Percentiles rank a stretch among this genome's conserved stretches.
Conservation (phyloP, 2,888 invertebrate genomes). For the Chrysina gloriosa region DNA sequence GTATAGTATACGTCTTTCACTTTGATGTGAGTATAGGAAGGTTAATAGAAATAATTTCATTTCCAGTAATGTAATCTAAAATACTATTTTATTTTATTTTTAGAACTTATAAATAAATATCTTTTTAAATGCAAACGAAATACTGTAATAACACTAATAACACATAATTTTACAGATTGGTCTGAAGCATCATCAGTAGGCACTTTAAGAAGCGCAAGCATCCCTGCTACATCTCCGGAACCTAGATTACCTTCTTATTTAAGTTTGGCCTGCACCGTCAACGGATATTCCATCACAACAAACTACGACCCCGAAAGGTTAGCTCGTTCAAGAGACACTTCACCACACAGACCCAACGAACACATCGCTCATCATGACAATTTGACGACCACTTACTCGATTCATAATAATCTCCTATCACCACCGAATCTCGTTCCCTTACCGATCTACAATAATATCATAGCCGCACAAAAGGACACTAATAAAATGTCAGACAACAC, state of each 20-base stretch:
- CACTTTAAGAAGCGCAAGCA: slow-evolving; percentile 67
- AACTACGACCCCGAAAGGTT: slow-evolving; percentile 84
- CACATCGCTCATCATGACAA: slow-evolving; percentile 42
- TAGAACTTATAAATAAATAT: no score
- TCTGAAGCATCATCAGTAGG: slow-evolving; percentile 66
- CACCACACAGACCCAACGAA: slow-evolving; percentile 70
- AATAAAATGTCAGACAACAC: slow-evolving; percentile 40
- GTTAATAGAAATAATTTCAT: no score
- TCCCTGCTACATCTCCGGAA: slow-evolving; percentile 59
- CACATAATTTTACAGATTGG: slow-evolving; percentile 63
- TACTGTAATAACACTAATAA: no score
- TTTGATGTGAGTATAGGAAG: no score
- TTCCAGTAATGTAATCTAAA: no score
- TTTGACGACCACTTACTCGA: slow-evolving; percentile 51
- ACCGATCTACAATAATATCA: slow-evolving; percentile 42
- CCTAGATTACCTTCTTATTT: slow-evolving; percentile 87
- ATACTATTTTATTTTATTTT: no score
- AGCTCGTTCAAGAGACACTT: slow-evolving; percentile 73
- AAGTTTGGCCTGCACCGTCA: slow-evolving; percentile 89
- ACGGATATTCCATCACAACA: slow-evolving; percentile 88
- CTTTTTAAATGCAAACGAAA: no score
- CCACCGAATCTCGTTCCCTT: slow-evolving; percentile 64
- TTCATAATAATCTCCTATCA: slow-evolving; percentile 61
- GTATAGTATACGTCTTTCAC: no score
- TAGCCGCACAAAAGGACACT: slow-evolving; percentile 41